Base-by-base conservation (phyloP, 2,888 invertebrate species). In the Anthrax anthrax region DNA sequence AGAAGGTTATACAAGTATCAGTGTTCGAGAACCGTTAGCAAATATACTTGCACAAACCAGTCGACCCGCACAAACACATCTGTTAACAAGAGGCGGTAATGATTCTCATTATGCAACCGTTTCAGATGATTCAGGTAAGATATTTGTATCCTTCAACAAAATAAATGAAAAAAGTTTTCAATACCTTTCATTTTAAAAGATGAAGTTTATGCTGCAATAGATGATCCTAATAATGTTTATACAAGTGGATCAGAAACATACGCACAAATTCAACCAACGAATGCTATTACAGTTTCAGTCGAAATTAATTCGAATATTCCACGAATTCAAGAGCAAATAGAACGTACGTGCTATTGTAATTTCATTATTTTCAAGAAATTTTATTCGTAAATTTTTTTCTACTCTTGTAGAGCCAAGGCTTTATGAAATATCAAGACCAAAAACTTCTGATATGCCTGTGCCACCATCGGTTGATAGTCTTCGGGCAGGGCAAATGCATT, bases 1-100 rank as follows among this genome's bases (percentile, higher is more conserved):
- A 87, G 88, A 89, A 73, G 90, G 90, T 40, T 91, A 91, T 63
- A 90, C 90, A 1, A 89, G 89, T 60, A 90, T 90, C 55, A 90
- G 88, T 53, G 91, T 91, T 2, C 74, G 90, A 17, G 90, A 90
- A 64, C 91, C 91, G 1, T 69, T 91, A 50, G 86, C 88, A 4
- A 80, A 80, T 60, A 80, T 84, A 52, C 76, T 83, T 54, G 81
- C 79, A 42, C 78, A 79, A 63, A 79, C 80, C 0, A 60, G 63
- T 51, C 60, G 62, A 47, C 54, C 67, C 60, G 58, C 64, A 56
- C 49, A 64, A 55, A 46, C 73, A 55, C 54, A 54, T 51, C 39
- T 70, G 59, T 17, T 42, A 51, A 58, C 64, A 59, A 39, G 62
- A 61, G 64, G 66, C 40, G 60, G 58, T 18, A 60, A 69, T 34